Evolutionary conservation across 2,797 vertebrate genomes (phyloP).

Genomic region (Euphonia xanthogaster): DNA sequence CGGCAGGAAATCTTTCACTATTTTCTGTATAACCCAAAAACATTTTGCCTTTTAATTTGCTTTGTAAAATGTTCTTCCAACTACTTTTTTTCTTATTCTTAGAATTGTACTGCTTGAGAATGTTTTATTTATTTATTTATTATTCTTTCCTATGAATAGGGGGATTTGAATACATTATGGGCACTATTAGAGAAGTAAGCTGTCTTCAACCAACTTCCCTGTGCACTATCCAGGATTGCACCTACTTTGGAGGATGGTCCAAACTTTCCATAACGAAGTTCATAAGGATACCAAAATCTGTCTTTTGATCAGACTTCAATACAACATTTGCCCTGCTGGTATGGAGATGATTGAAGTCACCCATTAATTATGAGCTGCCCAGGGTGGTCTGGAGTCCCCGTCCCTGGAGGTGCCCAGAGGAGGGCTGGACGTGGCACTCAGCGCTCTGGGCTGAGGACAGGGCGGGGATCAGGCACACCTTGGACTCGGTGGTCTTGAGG

Average conservation of each 20-base stretch:
- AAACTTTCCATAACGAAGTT: background rate
- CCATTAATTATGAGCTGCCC: background rate
- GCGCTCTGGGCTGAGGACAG: background rate
- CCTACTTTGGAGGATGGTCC: background rate
- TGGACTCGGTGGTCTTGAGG: rapidly evolving
- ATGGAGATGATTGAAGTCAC: background rate
- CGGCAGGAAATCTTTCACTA: background rate
- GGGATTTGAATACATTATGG: background rate
- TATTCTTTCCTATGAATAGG: background rate
- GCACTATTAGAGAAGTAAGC: background rate
- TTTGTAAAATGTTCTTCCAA: background rate
- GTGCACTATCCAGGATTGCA: background rate
- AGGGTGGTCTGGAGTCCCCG: background rate
- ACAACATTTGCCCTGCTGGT: background rate
- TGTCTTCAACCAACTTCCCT: background rate
- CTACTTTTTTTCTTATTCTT: background rate
- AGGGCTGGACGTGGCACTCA: rapidly evolving
- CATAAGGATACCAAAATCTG: background rate
- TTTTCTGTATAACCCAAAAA: background rate
- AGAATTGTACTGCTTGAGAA: background rate
- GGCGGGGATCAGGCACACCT: rapidly evolving
- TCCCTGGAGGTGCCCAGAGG: background rate
- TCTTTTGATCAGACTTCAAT: background rate
- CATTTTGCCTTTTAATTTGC: background rate
- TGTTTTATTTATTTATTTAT: background rate